Conservation (phyloP, 2,113 vertebrate genomes). For the Sialia sialis region DNA sequence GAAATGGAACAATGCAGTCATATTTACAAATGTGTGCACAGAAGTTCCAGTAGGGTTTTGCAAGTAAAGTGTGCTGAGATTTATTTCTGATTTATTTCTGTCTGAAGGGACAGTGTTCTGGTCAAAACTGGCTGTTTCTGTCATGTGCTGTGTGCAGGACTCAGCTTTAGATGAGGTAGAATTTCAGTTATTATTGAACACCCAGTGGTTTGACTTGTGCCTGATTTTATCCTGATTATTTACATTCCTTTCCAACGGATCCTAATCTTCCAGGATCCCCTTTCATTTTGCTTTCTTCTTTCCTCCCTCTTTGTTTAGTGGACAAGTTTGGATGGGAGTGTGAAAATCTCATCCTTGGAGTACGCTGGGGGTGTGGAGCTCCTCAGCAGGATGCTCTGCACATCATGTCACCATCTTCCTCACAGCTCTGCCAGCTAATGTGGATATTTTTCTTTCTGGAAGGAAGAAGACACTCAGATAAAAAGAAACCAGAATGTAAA, state of each 20-base stretch:
- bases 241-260: background rate
- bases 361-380: background rate
- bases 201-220: background rate
- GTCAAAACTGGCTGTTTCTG: background rate
- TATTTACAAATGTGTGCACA: background rate
- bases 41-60: background rate
- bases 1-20: background rate
- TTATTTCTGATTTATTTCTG: background rate
- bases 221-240: background rate
- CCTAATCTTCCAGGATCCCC: background rate
- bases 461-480: background rate
- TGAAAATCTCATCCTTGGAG: background rate
- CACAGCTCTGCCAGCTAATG: background rate
- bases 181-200: background rate
- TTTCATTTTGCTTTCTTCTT: background rate
- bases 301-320: background rate
- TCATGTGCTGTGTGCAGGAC: rapidly evolving
- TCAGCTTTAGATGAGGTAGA: background rate
- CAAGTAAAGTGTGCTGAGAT: background rate
- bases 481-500: background rate
- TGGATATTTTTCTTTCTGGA: background rate
- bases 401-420: background rate
- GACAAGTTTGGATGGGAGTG: background rate
- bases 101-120: background rate
- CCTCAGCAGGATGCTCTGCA: background rate